A percentile compares a stretch with the other conserved stretches of the same genome.
Conservation (phyloP, 2,113 vertebrate species). For the Gopherus flavomarginatus region DNA sequence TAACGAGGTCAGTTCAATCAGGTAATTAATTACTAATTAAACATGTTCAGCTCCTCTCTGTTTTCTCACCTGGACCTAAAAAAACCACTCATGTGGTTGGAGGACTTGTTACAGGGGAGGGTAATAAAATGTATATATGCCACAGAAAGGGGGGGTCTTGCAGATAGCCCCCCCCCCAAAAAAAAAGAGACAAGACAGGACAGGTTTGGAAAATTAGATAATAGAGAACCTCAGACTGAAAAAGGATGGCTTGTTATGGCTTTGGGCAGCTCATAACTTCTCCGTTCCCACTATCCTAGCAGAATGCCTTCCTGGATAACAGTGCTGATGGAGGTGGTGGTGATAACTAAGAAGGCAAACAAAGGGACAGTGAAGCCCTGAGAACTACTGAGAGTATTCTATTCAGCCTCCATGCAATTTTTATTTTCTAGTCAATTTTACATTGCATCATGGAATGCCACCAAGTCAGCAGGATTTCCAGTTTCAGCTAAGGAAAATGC, state of each 20-base stretch:
- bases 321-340: not conserved
- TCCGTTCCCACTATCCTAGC: not conserved
- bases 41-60: not conserved
- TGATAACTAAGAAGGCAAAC: not conserved
- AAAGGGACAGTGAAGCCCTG: not conserved
- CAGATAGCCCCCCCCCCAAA: not conserved
- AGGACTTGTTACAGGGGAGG: not conserved
- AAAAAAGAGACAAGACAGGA: not conserved
- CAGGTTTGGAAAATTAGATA: not conserved
- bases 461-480: constrained; percentile 8
- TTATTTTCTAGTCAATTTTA: not conserved
- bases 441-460: not conserved
- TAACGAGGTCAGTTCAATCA: too few species aligned
- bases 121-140: not conserved
- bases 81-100: not conserved
- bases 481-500: constrained; percentile 53
- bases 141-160: rapidly evolving
- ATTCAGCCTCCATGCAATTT: not conserved
- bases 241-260: not conserved
- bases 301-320: not conserved
- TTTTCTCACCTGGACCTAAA: not conserved
- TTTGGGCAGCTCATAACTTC: not conserved
- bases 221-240: not conserved
- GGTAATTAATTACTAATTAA: not conserved
- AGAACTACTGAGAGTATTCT: not conserved